Evolutionary conservation across 2,888 invertebrate species (phyloP).

Genomic region (Drepanosiphum platanoidis): DNA sequence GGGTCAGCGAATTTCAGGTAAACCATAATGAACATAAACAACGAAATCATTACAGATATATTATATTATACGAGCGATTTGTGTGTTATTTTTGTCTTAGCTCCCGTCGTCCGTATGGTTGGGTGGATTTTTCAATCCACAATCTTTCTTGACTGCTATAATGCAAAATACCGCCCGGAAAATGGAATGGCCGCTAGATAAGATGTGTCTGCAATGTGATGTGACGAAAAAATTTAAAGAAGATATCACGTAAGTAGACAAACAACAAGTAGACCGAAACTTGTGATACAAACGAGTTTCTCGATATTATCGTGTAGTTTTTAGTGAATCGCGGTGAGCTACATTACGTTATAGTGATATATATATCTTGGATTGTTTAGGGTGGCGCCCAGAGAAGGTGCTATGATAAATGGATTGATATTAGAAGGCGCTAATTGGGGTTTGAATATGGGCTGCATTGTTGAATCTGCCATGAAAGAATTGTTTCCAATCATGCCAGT

Average conservation of each 20-base stretch:
- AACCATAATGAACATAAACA: constrained; percentile 64
- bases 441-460: constrained; percentile 77
- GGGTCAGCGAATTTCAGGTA: constrained; percentile 87
- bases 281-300: too few relatives aligned
- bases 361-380: constrained; percentile 67
- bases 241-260: constrained; percentile 77
- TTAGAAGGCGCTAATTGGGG: constrained; percentile 98
- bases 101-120: constrained; percentile 91
- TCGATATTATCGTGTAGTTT: neutral
- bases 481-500: constrained; percentile 91
- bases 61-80: too few relatives aligned
- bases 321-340: neutral
- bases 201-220: constrained; percentile 94
- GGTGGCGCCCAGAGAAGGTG: constrained; percentile 88
- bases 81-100: constrained; percentile 67
- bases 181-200: constrained; percentile 95
- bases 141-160: constrained; percentile 94
- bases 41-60: neutral
- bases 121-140: constrained; percentile 96
- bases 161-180: constrained; percentile 97
- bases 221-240: constrained; percentile 89
- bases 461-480: constrained; percentile 88
- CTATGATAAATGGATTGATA: constrained; percentile 86
- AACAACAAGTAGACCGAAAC: neutral
- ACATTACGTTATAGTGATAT: neutral